A percentile compares a stretch with the other conserved stretches of the same genome.
These are phyloP conservation scores for Embiotoca jacksoni DNA, from an alignment of 2,113 vertebrate genomes.

Conservation along the genomic window DNA sequence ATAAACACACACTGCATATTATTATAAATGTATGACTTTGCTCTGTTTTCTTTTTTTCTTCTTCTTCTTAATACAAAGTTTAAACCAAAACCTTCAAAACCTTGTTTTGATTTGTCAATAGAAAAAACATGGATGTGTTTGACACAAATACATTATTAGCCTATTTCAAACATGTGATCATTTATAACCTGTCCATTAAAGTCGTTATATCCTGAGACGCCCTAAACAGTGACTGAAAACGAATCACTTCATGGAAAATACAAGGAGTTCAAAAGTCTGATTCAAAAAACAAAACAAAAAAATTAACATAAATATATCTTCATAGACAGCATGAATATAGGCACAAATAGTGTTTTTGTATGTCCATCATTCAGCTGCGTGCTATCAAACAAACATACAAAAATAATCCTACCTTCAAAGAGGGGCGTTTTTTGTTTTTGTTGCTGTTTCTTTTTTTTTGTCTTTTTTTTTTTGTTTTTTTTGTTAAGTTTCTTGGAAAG, in stretches of 20 bases:
- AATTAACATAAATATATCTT: slow-evolving; percentile 83
- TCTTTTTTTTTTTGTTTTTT: slow-evolving; percentile 58
- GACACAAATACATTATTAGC: slow-evolving; percentile 81
- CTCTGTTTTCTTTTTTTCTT: slow-evolving; percentile 60
- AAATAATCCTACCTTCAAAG: slow-evolving; percentile 89
- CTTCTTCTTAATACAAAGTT: slow-evolving; percentile 87
- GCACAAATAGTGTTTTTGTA: slow-evolving; percentile 77
- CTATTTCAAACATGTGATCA: slow-evolving; percentile 79
- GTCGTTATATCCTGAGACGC: slow-evolving; percentile 82
- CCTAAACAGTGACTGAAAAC: slow-evolving; percentile 76
- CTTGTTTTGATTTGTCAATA: slow-evolving; percentile 75
- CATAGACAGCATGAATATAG: slow-evolving; percentile 83
- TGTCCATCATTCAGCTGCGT: slow-evolving; percentile 84
- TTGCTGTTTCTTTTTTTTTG: slow-evolving; percentile 59
- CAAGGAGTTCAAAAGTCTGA: slow-evolving; percentile 67
- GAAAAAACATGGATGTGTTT: slow-evolving; percentile 81
- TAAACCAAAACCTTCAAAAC: slow-evolving; percentile 88
- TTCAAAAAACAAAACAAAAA: slow-evolving; percentile 68
- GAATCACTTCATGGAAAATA: slow-evolving; percentile 72
- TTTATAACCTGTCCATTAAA: slow-evolving; percentile 76
- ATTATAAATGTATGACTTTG: slow-evolving; percentile 81
- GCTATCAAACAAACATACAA: slow-evolving; percentile 83
- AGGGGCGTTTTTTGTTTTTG: slow-evolving; percentile 75
- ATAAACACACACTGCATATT: slow-evolving; percentile 91
- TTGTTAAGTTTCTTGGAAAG: slow-evolving; percentile 49